phyloP scores from a whole-genome alignment of 1,140 invertebrate genomes.

The Hesperophylax magnus region DNA sequence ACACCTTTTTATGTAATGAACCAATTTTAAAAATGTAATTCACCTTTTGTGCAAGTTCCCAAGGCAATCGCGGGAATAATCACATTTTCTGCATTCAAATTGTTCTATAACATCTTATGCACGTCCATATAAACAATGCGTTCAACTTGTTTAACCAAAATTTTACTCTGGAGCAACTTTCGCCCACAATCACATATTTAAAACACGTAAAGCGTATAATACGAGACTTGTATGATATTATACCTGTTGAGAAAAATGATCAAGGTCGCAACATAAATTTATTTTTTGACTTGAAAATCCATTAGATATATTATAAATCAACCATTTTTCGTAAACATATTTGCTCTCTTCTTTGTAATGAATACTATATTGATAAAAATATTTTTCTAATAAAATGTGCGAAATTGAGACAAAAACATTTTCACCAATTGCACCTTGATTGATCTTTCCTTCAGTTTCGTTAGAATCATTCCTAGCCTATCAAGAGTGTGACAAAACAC shows the following conservation, averaged over 20 bases:
- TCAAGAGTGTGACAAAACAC: conserved; percentile 7
- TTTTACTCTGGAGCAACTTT: neutral
- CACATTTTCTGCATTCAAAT: neutral
- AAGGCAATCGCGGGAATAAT: neutral
- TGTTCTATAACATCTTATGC: neutral
- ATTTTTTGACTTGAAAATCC: no score
- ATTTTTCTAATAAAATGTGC: neutral
- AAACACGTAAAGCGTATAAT: neutral
- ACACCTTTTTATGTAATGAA: neutral
- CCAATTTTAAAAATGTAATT: neutral
- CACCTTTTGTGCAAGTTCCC: neutral
- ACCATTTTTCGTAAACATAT: no score
- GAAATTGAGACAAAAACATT: neutral
- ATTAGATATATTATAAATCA: no score
- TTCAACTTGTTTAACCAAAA: neutral
- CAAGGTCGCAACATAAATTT: no score
- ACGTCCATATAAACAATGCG: neutral
- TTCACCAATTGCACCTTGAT: neutral
- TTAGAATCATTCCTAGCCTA: neutral
- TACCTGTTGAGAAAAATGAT: neutral
- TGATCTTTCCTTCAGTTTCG: neutral
- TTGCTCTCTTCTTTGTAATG: no score
- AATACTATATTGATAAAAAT: neutral
- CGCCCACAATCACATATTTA: neutral
- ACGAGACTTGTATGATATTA: neutral